Evolutionary conservation across 2,888 invertebrate species (phyloP).

Genomic region (Drosophila prolongata): DNA sequence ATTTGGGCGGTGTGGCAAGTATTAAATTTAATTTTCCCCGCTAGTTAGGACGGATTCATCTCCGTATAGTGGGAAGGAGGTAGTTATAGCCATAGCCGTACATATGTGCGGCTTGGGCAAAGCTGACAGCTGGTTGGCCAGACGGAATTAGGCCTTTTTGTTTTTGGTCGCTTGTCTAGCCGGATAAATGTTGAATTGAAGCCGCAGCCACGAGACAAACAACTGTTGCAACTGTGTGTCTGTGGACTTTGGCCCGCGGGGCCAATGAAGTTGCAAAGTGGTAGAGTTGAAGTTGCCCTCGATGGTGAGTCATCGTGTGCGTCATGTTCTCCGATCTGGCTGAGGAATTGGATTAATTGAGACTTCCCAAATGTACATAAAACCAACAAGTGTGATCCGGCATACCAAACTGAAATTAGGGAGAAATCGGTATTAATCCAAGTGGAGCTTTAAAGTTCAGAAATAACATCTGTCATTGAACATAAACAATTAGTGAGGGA

Average conservation of each 20-base stretch:
- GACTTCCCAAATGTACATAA: slow-evolving; percentile 13
- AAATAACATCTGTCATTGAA: no score
- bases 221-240: slow-evolving; percentile 65
- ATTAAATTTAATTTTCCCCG: slow-evolving; percentile 70
- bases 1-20: slow-evolving; percentile 41
- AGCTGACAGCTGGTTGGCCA: slow-evolving; percentile 67
- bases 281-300: slow-evolving; percentile 51
- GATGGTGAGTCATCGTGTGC: slow-evolving; percentile 43
- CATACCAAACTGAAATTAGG: not conserved
- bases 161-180: slow-evolving; percentile 59
- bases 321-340: slow-evolving; percentile 25
- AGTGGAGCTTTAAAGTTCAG: no score
- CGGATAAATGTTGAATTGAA: slow-evolving; percentile 59
- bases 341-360: slow-evolving; percentile 39
- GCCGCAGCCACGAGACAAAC: slow-evolving; percentile 45
- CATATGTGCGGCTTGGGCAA: slow-evolving; percentile 34
- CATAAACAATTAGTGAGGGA: no score
- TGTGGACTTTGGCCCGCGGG: slow-evolving; percentile 71
- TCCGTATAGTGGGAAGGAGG: not conserved
- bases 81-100: not conserved
- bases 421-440: not conserved
- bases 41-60: slow-evolving; percentile 17
- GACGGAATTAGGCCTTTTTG: slow-evolving; percentile 69
- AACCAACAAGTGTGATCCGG: slow-evolving; percentile 35
- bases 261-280: slow-evolving; percentile 39